phyloP scores from a whole-genome alignment of 1,140 invertebrate species.

The Aphelinus atriplicis region DNA sequence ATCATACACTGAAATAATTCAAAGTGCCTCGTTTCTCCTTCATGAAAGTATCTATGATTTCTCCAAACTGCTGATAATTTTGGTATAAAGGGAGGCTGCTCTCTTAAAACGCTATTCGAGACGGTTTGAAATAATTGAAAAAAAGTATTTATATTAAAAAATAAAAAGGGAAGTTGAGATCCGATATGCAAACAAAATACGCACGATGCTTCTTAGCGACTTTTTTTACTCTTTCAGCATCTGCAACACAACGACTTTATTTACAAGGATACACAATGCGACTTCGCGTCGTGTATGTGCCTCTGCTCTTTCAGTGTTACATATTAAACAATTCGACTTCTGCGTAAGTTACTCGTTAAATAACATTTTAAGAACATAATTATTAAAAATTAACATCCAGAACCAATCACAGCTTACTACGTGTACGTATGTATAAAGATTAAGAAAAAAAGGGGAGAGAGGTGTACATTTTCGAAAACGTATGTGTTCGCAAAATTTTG shows the following conservation, averaged over 20 bases:
- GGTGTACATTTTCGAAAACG: conserved; percentile 44
- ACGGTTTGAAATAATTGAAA: conserved; percentile 21
- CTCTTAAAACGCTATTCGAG: conserved; percentile 22
- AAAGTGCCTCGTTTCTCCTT: conserved; percentile 27
- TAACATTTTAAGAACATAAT: conserved; percentile 46
- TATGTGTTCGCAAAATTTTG: conserved; percentile 19
- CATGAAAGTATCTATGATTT: conserved; percentile 27
- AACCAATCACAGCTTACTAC: conserved; percentile 52
- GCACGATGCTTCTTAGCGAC: conserved; percentile 41
- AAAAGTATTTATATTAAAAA: conserved; percentile 26
- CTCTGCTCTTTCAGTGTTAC: conserved; percentile 40
- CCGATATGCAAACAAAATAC: conserved; percentile 41
- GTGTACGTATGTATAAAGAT: conserved; percentile 41
- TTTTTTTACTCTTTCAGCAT: conserved; percentile 51
- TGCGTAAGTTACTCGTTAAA: conserved; percentile 45
- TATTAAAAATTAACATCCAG: conserved; percentile 50
- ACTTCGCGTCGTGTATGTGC: conserved; percentile 29
- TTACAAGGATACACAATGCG: conserved; percentile 48
- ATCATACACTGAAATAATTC: conserved; percentile 40
- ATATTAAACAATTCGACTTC: conserved; percentile 41
- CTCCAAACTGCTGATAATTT: conserved; percentile 27
- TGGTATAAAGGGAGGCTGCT: conserved; percentile 28
- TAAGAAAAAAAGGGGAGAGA: conserved; percentile 46
- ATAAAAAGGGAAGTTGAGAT: conserved; percentile 40
- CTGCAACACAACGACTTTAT: conserved; percentile 49